Base-by-base conservation (phyloP, 2,888 invertebrate genomes). In the Heliconius hortense region DNA sequence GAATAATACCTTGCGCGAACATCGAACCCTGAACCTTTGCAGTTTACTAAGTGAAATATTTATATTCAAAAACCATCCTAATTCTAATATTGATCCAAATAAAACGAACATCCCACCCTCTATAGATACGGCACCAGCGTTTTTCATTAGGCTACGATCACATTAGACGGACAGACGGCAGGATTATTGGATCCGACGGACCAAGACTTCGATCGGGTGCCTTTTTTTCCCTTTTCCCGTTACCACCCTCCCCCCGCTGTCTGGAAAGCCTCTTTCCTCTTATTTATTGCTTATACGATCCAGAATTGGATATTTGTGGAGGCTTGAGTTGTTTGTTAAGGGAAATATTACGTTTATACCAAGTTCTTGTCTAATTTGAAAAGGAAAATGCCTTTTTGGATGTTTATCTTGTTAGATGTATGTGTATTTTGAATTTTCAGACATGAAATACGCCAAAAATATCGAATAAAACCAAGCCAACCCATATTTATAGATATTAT, bases 131-230 rank as follows among this genome's bases (percentile, higher is more conserved):
- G 74, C 75, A 28, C 74, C 73, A 88, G 85, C 90, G 91, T 93
- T 93, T 94, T 94, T 93, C 93, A 94, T 93, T 93, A 93, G 92
- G 91, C 88, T 90, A 85, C 90, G 93, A 93, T 93, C 93, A 93
- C 93, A 93, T 93, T 93, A 93, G 93, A 89, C 90, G 91, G 93
- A 93, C 93, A 92, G 93, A 91, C 93, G 89, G 89, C 84, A 83
- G 92, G 93, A 94, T 94, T 94, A 94, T 94, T 94, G 93, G 93
- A 94, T 93, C 91, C 92, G 92, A 90, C 93, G 93, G 92, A 89
- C 93, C 92, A 90, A 91, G 92, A 89, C 93, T 93, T 92, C 92
- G 92, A 93, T 93, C 93, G 91, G 86, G 84, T 88, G 88, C 89
- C 88, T 89, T 90, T 92, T 68, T 92, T 90, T 86, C 81, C 81